These are phyloP conservation scores for Aleiodes sp. DNA, from an alignment of 1,140 invertebrate genomes.

Conservation along the genomic window DNA sequence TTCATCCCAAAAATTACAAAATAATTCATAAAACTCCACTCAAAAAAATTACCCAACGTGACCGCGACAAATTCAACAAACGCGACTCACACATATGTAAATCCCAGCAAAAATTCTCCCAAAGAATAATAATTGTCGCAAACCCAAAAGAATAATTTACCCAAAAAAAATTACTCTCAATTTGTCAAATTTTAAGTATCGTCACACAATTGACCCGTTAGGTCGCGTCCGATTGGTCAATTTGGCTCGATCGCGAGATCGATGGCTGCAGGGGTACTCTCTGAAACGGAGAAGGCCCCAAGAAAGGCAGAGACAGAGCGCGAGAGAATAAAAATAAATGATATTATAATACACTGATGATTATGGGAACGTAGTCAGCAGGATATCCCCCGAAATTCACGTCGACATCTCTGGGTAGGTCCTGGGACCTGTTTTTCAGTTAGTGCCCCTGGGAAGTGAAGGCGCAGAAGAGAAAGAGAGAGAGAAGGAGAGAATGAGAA, in stretches of 20 bases:
- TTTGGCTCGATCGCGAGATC: background rate
- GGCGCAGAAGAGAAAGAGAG: slow-evolving; percentile 43
- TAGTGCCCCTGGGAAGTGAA: slow-evolving; percentile 44
- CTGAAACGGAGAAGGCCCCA: background rate
- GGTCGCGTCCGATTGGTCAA: background rate
- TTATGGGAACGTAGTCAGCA: slow-evolving; percentile 28
- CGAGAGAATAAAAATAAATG: background rate
- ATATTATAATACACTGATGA: slow-evolving; percentile 23
- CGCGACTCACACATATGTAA: background rate
- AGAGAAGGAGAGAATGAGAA: too few species aligned
- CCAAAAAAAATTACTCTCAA: background rate
- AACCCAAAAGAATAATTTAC: background rate
- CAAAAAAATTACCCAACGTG: background rate
- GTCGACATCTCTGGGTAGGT: slow-evolving; percentile 49
- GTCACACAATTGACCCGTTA: background rate
- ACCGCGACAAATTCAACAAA: background rate
- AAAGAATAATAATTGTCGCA: background rate
- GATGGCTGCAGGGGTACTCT: background rate
- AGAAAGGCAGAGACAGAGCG: background rate
- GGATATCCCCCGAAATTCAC: slow-evolving; percentile 36
- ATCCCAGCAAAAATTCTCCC: background rate
- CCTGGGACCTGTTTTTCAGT: slow-evolving; percentile 55
- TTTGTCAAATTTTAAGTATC: background rate
- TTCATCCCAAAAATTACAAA: background rate
- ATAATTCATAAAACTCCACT: background rate